phyloP scores from a whole-genome alignment of 2,113 vertebrate species.

The Anas platyrhynchos region DNA sequence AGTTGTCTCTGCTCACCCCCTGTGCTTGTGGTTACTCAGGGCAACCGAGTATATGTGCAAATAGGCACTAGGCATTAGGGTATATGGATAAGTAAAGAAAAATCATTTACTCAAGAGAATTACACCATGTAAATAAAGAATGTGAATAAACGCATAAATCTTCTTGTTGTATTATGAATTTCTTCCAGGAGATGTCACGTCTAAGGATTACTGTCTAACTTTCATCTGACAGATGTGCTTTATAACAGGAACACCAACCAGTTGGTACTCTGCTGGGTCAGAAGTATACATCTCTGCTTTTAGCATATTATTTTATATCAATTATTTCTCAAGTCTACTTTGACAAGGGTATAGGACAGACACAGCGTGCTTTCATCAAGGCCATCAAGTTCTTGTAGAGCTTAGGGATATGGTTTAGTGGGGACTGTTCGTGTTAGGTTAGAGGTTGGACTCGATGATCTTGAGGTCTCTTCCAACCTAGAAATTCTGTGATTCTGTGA shows the following conservation, averaged over 20 bases:
- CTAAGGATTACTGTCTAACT: background rate
- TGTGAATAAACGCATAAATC: background rate
- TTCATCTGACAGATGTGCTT: background rate
- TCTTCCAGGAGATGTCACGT: background rate
- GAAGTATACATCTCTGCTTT: background rate
- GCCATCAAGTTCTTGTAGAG: background rate
- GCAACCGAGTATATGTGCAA: background rate
- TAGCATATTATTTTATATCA: background rate
- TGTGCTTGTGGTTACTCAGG: background rate
- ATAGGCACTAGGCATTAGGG: background rate
- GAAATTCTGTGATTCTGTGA: too few relatives aligned
- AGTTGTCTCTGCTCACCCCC: background rate
- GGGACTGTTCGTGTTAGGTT: too few relatives aligned
- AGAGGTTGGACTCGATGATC: too few relatives aligned
- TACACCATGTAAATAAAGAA: background rate
- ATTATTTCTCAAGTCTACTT: background rate
- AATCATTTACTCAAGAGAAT: background rate
- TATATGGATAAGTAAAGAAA: background rate
- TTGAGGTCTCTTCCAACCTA: too few relatives aligned
- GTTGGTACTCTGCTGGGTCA: background rate
- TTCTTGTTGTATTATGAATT: background rate
- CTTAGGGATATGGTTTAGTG: too few relatives aligned
- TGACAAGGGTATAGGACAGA: background rate
- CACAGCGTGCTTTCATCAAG: background rate
- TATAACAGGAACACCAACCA: background rate